A percentile compares a stretch with the other conserved stretches of the same genome.
Conservation (phyloP, 1,140 invertebrate genomes). For the Cephus cinctus region DNA sequence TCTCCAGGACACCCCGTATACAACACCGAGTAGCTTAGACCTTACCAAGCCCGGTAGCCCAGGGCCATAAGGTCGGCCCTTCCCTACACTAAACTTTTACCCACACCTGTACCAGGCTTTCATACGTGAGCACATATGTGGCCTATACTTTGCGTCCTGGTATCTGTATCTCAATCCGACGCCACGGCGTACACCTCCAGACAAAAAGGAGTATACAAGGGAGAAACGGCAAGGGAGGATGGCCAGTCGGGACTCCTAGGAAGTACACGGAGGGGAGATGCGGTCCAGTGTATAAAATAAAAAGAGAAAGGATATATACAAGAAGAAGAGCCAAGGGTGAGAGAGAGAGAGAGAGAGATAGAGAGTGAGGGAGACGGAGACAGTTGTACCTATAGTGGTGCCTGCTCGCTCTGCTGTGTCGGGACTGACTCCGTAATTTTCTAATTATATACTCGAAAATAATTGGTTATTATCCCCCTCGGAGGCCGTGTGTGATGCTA, state of each 20-base stretch:
- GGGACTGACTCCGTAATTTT: slow-evolving; percentile 51
- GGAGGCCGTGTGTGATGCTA: slow-evolving; percentile 34
- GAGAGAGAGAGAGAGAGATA: too few species aligned
- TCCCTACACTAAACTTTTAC: slow-evolving; percentile 47
- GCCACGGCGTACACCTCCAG: slow-evolving; percentile 30
- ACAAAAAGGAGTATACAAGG: too few species aligned
- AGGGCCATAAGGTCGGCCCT: slow-evolving; percentile 52
- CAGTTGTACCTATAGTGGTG: too few species aligned
- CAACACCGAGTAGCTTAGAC: slow-evolving; percentile 32
- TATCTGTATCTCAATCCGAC: slow-evolving; percentile 53
- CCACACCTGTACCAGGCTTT: slow-evolving; percentile 38
- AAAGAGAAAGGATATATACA: slow-evolving; percentile 29
- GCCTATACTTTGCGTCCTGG: slow-evolving; percentile 45
- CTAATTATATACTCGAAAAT: slow-evolving; percentile 56
- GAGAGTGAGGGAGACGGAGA: slow-evolving; percentile 17
- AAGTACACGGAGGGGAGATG: slow-evolving; percentile 30
- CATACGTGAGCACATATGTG: slow-evolving; percentile 35
- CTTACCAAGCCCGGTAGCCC: slow-evolving; percentile 52
- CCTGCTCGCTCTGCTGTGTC: slow-evolving; percentile 36
- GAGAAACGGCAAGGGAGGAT: slow-evolving; percentile 1
- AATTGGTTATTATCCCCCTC: slow-evolving; percentile 52
- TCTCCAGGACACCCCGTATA: slow-evolving; percentile 39
- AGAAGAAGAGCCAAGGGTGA: slow-evolving; percentile 15
- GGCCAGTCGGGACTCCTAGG: slow-evolving; percentile 30
- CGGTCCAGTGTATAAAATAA: too few species aligned